Evolutionary conservation across 2,888 invertebrate species (phyloP).

Genomic region (Eristalis arbustorum): DNA sequence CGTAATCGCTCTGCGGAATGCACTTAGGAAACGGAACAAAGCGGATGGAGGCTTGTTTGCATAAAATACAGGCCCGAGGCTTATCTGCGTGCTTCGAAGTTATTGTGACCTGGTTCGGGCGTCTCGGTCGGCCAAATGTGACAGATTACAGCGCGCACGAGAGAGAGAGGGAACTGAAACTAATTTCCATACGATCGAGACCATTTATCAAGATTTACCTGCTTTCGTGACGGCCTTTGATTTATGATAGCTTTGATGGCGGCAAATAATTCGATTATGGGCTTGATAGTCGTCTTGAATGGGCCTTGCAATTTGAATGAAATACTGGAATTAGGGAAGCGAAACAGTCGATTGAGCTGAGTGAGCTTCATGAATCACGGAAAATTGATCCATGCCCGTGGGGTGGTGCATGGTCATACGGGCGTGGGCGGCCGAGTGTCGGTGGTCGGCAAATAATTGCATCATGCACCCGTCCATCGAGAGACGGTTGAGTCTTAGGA

Average conservation of each 20-base stretch:
- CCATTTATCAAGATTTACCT: constrained; percentile 29
- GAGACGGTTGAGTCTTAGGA: neutral
- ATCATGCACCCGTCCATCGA: neutral
- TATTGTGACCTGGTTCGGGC: constrained; percentile 25
- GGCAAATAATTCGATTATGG: constrained; percentile 15
- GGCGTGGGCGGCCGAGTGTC: neutral
- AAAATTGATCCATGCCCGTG: neutral
- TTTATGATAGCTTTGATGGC: constrained; percentile 26
- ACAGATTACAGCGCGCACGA: constrained; percentile 4
- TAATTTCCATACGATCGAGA: constrained; percentile 41
- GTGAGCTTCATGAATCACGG: neutral
- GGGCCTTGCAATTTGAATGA: neutral
- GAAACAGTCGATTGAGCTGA: neutral
- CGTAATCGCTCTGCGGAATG: constrained; percentile 57
- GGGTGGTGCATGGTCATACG: neutral
- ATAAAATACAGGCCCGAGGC: constrained; percentile 39
- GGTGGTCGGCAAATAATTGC: neutral
- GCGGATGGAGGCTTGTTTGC: constrained; percentile 53
- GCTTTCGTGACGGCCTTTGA: constrained; percentile 11
- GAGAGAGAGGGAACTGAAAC: neutral
- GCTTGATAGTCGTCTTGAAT: neutral
- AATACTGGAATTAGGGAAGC: neutral
- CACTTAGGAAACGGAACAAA: constrained; percentile 62
- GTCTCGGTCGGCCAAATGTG: constrained; percentile 14
- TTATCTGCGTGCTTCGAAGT: constrained; percentile 24